Conservation (phyloP, 2,888 invertebrate genomes). For the Cantharis lateralis region DNA sequence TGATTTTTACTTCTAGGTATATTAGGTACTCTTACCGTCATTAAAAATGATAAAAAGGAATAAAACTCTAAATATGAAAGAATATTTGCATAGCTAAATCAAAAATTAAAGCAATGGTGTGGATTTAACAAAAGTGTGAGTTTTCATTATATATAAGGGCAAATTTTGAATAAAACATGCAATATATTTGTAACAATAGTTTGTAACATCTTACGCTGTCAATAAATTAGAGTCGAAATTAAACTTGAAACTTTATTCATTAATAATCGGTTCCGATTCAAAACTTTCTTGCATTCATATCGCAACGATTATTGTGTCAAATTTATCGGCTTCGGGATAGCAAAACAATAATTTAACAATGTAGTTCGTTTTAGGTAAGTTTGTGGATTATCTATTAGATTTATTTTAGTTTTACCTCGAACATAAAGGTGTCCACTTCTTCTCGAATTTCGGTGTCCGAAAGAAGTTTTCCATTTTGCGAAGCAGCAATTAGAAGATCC, state of each 20-base stretch:
- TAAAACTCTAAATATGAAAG: no score
- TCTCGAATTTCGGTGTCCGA: slow-evolving; percentile 50
- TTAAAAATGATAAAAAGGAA: not conserved
- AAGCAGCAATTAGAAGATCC: slow-evolving; percentile 47
- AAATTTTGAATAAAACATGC: slow-evolving; percentile 31
- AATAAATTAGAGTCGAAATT: slow-evolving; percentile 37
- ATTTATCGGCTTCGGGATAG: slow-evolving; percentile 11
- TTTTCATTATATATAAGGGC: not conserved
- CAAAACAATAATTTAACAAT: slow-evolving; percentile 2
- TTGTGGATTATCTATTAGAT: not conserved
- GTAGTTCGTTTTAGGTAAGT: slow-evolving; percentile 7
- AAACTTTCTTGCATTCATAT: slow-evolving; percentile 20
- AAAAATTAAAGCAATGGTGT: not conserved
- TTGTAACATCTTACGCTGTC: slow-evolving; percentile 38
- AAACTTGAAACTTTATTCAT: slow-evolving; percentile 26
- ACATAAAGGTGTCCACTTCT: slow-evolving; percentile 56
- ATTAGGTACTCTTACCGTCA: not conserved
- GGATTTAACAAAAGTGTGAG: not conserved
- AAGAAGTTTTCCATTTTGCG: slow-evolving; percentile 39
- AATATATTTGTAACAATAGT: slow-evolving; percentile 40
- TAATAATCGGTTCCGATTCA: slow-evolving; percentile 34
- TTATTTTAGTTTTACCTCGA: slow-evolving; percentile 44
- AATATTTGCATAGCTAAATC: not conserved
- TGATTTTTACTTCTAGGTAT: not conserved
- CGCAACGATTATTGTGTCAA: slow-evolving; percentile 16